A percentile compares a stretch with the other conserved stretches of the same genome.
Conservation (phyloP, 2,113 vertebrate genomes). For the Silurus asotus region DNA sequence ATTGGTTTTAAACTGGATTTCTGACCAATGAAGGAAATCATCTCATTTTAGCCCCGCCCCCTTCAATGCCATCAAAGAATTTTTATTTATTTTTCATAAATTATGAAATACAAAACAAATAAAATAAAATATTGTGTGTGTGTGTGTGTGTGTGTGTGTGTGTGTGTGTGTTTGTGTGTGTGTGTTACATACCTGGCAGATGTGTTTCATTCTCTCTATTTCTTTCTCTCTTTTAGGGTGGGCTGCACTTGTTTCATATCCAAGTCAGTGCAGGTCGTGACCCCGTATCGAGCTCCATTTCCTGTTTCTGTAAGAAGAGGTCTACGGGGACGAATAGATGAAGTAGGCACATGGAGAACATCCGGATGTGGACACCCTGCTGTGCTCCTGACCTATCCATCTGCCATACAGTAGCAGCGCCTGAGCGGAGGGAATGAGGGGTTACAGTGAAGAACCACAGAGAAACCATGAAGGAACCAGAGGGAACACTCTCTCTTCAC, state of each 20-base stretch:
- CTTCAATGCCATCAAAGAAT: neutral
- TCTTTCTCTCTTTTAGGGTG: slow-evolving; percentile 39
- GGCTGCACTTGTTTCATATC: slow-evolving; percentile 68
- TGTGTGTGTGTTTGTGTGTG: slow-evolving; percentile 38
- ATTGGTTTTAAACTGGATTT: too few species aligned
- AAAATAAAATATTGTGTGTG: neutral
- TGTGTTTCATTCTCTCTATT: slow-evolving; percentile 32
- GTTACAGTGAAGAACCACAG: neutral
- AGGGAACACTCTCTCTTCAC: neutral
- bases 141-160: slow-evolving; percentile 26
- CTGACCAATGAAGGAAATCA: too few species aligned
- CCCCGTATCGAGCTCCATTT: slow-evolving; percentile 67
- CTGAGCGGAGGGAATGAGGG: neutral
- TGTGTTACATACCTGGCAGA: slow-evolving; percentile 47
- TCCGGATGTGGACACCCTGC: slow-evolving; percentile 59
- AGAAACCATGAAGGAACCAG: neutral
- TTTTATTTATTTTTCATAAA: neutral
- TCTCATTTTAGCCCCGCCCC: too few species aligned
- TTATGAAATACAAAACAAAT: neutral
- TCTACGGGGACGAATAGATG: slow-evolving; percentile 64
- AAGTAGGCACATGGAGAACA: slow-evolving; percentile 56
- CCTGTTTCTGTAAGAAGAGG: slow-evolving; percentile 69
- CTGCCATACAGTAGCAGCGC: slow-evolving; percentile 61
- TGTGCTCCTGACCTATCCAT: slow-evolving; percentile 59
- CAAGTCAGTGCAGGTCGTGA: slow-evolving; percentile 68